phyloP scores from a whole-genome alignment of 2,113 vertebrate species.

The Chloroceryle aenea region DNA sequence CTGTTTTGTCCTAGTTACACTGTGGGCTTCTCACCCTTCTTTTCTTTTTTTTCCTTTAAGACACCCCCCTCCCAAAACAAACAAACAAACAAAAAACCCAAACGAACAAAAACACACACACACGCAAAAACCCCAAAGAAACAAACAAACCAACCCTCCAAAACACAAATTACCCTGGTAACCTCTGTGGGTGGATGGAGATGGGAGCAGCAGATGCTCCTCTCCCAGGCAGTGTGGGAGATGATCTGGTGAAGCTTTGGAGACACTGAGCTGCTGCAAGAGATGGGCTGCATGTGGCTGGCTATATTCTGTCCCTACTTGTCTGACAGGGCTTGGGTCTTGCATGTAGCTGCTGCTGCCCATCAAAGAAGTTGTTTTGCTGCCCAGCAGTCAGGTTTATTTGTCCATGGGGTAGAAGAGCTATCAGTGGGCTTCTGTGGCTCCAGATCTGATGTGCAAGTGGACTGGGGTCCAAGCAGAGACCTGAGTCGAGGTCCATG shows the following conservation, averaged over 20 bases:
- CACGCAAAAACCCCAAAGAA: no score
- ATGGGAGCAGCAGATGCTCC: background rate
- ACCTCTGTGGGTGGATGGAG: background rate
- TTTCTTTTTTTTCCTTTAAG: background rate
- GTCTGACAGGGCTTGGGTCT: background rate
- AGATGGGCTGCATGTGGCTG: background rate
- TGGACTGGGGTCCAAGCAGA: background rate
- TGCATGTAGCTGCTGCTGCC: background rate
- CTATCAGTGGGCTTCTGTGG: background rate
- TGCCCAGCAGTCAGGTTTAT: background rate
- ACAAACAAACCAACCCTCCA: background rate
- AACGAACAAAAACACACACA: no score
- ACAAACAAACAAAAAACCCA: no score
- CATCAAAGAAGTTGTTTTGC: fast-evolving
- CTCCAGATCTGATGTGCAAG: background rate
- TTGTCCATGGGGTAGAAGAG: background rate
- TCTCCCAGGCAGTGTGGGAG: background rate
- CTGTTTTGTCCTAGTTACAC: slow-evolving; percentile 40
- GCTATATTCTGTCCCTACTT: background rate
- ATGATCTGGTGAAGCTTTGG: background rate
- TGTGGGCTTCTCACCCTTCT: background rate
- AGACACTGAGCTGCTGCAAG: background rate
- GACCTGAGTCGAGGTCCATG: background rate
- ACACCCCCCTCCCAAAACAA: background rate
- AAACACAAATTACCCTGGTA: slow-evolving; percentile 1